phyloP scores from a whole-genome alignment of 2,888 invertebrate species.

The Sesia apiformis region DNA sequence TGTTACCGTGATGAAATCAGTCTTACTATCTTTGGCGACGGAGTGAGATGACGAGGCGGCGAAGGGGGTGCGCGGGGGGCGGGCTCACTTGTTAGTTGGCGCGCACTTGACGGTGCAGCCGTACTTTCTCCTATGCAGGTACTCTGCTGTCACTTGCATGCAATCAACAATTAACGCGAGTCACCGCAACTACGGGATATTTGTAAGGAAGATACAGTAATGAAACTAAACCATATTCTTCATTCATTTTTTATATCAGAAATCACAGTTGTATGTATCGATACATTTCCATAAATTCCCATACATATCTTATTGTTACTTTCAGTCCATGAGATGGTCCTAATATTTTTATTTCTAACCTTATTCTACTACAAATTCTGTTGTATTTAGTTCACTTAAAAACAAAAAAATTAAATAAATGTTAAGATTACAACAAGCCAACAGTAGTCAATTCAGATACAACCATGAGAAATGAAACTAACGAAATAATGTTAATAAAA shows the following conservation, averaged over 20 bases:
- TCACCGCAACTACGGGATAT: too few species aligned
- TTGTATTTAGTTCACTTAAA: too few species aligned
- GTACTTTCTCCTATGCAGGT: slow-evolving; percentile 62
- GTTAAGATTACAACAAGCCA: too few species aligned
- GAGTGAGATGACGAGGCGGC: slow-evolving; percentile 52
- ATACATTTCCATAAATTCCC: too few species aligned
- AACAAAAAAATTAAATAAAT: too few species aligned
- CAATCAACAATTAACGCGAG: slow-evolving; percentile 13
- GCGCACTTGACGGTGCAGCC: slow-evolving; percentile 46
- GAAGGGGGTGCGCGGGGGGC: slow-evolving; percentile 29
- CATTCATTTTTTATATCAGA: background rate
- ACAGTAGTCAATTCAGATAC: too few species aligned
- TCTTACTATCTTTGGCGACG: slow-evolving; percentile 62
- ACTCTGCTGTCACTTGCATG: slow-evolving; percentile 46
- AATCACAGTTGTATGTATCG: background rate
- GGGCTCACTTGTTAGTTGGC: slow-evolving; percentile 11
- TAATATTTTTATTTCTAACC: too few species aligned
- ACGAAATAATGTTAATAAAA: too few species aligned
- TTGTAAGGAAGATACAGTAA: background rate
- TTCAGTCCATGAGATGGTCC: too few species aligned
- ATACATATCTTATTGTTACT: too few species aligned
- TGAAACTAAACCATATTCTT: background rate
- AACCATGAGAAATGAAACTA: too few species aligned
- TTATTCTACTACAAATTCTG: too few species aligned
- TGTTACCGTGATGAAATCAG: slow-evolving; percentile 61